These are phyloP conservation scores for Aspidoscelis tigris DNA, from an alignment of 2,113 vertebrate species.

Conservation along the genomic window DNA sequence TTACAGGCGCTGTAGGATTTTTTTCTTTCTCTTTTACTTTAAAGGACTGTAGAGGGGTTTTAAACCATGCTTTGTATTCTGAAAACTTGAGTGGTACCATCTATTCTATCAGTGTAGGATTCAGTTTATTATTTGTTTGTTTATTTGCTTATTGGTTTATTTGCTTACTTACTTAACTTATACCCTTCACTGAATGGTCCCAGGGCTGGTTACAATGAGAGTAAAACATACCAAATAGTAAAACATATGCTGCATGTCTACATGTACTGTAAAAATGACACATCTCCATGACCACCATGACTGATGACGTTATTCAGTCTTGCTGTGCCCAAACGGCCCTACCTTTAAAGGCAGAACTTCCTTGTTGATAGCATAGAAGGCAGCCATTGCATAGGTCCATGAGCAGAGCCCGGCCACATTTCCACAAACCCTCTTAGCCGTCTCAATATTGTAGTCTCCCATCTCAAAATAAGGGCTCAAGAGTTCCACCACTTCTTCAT, in stretches of 20 bases:
- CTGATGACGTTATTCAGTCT: background rate
- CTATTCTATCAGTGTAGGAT: too few species aligned
- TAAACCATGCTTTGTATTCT: too few species aligned
- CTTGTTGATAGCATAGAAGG: conserved; percentile 95
- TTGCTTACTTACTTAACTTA: too few species aligned
- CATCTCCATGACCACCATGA: background rate
- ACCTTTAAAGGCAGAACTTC: conserved; percentile 97
- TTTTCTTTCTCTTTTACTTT: too few species aligned
- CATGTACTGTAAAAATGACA: too few species aligned
- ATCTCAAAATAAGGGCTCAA: conserved; percentile 94
- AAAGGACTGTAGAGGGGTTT: too few species aligned
- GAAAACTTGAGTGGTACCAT: background rate
- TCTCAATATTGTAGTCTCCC: conserved; percentile 94
- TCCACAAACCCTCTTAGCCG: conserved; percentile 90
- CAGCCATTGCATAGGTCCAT: conserved; percentile 96
- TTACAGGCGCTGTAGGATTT: too few species aligned
- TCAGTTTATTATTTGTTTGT: background rate
- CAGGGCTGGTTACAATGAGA: too few species aligned
- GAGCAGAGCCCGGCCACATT: conserved; percentile 95
- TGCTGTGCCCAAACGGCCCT: background rate
- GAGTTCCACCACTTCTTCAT: conserved; percentile 92
- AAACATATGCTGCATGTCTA: too few species aligned
- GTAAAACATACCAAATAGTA: too few species aligned
- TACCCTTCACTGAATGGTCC: too few species aligned
- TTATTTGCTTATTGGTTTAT: too few species aligned